Evolutionary conservation across 2,797 vertebrate genomes (phyloP).

Genomic region (Arctocebus calabarensis): DNA sequence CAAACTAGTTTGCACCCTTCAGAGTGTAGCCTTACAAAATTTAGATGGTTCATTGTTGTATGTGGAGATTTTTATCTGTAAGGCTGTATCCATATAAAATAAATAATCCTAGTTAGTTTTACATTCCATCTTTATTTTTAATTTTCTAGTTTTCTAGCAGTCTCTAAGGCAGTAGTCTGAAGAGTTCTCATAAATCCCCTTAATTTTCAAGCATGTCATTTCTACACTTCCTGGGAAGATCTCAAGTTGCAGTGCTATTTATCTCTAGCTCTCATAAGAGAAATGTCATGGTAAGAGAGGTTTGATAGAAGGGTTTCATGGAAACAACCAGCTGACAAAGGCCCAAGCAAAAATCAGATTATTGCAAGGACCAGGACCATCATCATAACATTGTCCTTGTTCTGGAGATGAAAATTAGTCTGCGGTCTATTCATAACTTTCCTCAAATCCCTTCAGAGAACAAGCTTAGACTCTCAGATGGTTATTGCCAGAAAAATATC

Average conservation of each 20-base stretch:
- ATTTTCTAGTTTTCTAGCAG: not conserved
- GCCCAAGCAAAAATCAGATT: not conserved
- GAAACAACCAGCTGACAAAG: not conserved
- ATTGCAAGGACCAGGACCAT: not conserved
- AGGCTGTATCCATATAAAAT: not conserved
- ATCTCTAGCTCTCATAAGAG: not conserved
- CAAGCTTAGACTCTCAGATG: not conserved
- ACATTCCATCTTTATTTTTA: constrained; percentile 24
- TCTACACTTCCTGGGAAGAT: not conserved
- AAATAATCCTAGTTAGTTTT: not conserved
- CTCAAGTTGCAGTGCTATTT: not conserved
- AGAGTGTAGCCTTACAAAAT: not conserved
- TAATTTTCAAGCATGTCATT: not conserved
- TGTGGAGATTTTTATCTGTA: not conserved
- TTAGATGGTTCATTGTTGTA: not conserved
- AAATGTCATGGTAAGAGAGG: not conserved
- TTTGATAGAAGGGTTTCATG: not conserved
- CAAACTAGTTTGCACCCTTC: not conserved
- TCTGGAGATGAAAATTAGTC: not conserved
- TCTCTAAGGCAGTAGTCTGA: not conserved
- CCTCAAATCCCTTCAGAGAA: not conserved
- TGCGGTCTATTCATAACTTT: not conserved
- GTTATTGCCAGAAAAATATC: not conserved
- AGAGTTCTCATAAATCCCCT: not conserved
- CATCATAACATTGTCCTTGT: not conserved